Base-by-base conservation (phyloP, 1,140 invertebrate species). In the Ceratitis capitata region DNA sequence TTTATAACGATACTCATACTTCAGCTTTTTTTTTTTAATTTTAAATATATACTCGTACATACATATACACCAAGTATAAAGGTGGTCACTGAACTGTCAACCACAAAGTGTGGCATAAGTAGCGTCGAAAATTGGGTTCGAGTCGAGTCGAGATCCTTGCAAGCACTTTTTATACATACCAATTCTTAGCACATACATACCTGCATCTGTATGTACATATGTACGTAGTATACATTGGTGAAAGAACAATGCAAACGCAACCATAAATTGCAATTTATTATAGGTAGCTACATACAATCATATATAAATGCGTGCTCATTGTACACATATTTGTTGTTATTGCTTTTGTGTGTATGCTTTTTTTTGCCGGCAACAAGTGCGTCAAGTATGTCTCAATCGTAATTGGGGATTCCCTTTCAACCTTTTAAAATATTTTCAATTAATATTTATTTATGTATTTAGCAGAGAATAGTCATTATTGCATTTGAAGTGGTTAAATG, bases 11-110 rank as follows among this genome's bases (percentile, higher is more conserved):
- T n/a, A n/a, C n/a, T n/a, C n/a, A n/a, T n/a, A n/a, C n/a, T n/a
- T n/a, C n/a, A n/a, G n/a, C n/a, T n/a, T n/a, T n/a, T n/a, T n/a
- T n/a, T n/a, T n/a, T n/a, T n/a, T n/a, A n/a, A n/a, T 53, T 5
- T n/a, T n/a, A n/a, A n/a, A 49, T 49, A 49, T 49, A 49, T 14
- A 49, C 47, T 9, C 47, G 7, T 49, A 49, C 53, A 56, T 16
- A 56, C 53, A 56, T 56, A 56, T 56, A 19, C n/a, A 61, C n/a
- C 39, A 10, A 23, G 39, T 23, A 78, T 78, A 45, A 23, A 45
- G 42, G 69, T 78, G 69, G 69, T 78, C 69, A 78, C 3, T 78
- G 69, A 78, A 78, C 69, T 78, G 69, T 7, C 6, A 45, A 78
- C 39, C 39, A n/a, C 69, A 45, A 78, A 78, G n/a, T 78, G 69